Evolutionary conservation across 1,140 invertebrate species (phyloP), one percentile per base, ranked within the genome.

Genomic region (Pseudoatta argentina): DNA sequence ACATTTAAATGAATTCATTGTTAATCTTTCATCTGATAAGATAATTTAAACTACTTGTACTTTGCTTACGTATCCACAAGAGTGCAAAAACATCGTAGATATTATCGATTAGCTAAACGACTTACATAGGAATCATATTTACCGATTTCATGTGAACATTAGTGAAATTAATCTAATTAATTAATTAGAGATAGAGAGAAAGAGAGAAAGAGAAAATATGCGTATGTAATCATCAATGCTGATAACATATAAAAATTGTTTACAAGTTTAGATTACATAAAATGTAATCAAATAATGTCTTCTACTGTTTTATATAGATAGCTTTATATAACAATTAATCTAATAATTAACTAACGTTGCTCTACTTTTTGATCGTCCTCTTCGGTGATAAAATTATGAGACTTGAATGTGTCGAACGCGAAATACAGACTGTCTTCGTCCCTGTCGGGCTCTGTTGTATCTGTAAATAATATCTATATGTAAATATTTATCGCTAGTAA

Each of bases 401-500:
- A n/a, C n/a, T 59, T 63, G 63, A 12, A 0, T 44, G 10, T 44
- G 39, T 30, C n/a, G 51, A 85, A 71, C 64, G 64, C 51, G 66
- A 79, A 39, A 72, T 39, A 51, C 55, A 48, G 55, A 61, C 57
- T 85, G 55, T 78, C 75, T 61, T 72, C 53, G 6, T 86, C 66
- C 27, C 1, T 86, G 34, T 44, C 24, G 24, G n/a, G 48, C 30
- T 77, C 81, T 61, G 81, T 73, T 57, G 27, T 10, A 85, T 85
- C 86, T 87, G 86, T 51, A 87, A 87, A 69, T 30, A 85, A 71
- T 55, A 61, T 57, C 64, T 51, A 55, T 12, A 44, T 69, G 51
- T 71, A 72, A 48, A 63, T 69, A 30, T 6, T 71, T 57, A 30
- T 66, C 24, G 1, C 12, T 34, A 55, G 4, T 27, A 53, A 71